These are phyloP conservation scores for Osmerus mordax DNA, from an alignment of 2,113 vertebrate species.

Conservation along the genomic window DNA sequence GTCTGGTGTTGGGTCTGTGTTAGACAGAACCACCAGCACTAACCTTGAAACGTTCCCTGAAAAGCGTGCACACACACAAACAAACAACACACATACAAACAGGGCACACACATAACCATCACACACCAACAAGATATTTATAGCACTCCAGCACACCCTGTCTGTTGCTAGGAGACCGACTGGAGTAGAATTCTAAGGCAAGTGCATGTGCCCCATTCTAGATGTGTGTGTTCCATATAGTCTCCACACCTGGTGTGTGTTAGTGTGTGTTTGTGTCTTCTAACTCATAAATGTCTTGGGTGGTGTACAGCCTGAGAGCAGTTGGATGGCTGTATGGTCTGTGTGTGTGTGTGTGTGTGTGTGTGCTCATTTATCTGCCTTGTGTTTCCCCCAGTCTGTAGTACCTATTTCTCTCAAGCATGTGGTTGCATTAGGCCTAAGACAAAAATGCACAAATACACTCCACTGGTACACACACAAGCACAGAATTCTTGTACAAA, in stretches of 20 bases:
- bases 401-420: not conserved
- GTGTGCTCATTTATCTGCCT: not conserved
- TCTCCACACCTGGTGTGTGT: not conserved
- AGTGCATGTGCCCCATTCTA: slow-evolving; percentile 51
- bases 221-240: slow-evolving; percentile 22
- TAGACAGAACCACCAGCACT: not conserved
- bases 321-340: not conserved
- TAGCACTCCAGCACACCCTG: slow-evolving; percentile 55
- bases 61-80: not conserved
- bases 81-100: not conserved
- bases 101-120: not conserved
- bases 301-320: no score
- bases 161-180: slow-evolving; percentile 72
- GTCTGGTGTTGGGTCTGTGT: not conserved
- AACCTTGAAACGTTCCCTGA: not conserved
- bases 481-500: no score
- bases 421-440: no score
- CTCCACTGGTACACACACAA: no score
- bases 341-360: slow-evolving; percentile 2
- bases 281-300: not conserved
- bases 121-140: slow-evolving; percentile 56
- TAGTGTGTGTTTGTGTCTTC: not conserved
- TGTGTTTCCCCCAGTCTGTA: not conserved
- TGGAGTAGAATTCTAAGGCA: slow-evolving; percentile 39
- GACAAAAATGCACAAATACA: no score